Conservation (phyloP, 1,140 invertebrate genomes). For the Campoletis sonorensis region DNA sequence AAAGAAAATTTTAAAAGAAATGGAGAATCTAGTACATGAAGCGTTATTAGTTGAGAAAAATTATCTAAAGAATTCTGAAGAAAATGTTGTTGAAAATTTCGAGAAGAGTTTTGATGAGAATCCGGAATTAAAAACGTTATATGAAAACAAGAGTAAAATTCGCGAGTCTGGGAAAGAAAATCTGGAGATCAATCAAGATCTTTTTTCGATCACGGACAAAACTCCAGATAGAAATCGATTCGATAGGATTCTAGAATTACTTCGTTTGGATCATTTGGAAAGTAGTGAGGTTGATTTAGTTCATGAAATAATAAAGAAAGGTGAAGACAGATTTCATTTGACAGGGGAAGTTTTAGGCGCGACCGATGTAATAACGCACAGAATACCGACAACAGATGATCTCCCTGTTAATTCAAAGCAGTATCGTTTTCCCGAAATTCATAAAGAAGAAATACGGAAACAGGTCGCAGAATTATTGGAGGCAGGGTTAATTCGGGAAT, state of each 20-base stretch:
- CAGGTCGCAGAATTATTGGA: background rate
- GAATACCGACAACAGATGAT: background rate
- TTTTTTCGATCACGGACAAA: background rate
- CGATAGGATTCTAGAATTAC: background rate
- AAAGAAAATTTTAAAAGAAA: background rate
- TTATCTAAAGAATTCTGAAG: background rate
- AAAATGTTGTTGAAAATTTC: background rate
- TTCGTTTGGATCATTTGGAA: background rate
- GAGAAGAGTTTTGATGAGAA: background rate
- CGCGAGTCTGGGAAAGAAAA: background rate
- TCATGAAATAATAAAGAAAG: background rate
- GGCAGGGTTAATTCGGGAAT: background rate
- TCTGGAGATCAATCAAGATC: background rate
- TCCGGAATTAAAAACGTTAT: background rate
- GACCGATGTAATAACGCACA: background rate
- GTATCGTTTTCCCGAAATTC: conserved; percentile 10
- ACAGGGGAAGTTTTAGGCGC: conserved; percentile 1
- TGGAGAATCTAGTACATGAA: background rate
- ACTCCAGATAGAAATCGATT: background rate
- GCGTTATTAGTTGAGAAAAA: background rate
- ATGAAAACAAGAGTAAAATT: background rate
- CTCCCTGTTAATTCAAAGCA: conserved; percentile 13
- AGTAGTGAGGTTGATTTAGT: background rate
- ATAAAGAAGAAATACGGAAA: background rate
- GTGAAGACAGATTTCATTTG: conserved; percentile 11